These are phyloP conservation scores for Drosophila obscura DNA, from an alignment of 1,140 invertebrate genomes.

Conservation along the genomic window DNA sequence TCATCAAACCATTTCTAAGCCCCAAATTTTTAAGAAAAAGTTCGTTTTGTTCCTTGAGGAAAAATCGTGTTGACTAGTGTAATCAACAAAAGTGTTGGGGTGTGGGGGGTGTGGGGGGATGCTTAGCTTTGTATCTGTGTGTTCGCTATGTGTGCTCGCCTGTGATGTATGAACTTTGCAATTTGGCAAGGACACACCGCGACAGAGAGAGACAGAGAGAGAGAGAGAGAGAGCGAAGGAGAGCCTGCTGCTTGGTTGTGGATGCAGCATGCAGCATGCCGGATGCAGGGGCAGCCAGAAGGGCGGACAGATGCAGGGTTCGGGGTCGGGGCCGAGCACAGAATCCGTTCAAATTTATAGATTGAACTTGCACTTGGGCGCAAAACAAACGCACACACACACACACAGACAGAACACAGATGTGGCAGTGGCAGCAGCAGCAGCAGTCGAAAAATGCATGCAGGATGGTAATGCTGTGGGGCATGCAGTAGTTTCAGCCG, in stretches of 20 bases:
- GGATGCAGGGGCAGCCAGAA: background rate
- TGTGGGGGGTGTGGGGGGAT: background rate
- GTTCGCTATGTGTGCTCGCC: background rate
- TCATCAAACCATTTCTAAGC: too few species aligned
- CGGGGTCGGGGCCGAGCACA: constrained; percentile 70
- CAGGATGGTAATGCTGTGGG: too few species aligned
- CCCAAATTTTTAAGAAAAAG: too few species aligned
- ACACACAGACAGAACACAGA: constrained; percentile 5
- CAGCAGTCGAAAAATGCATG: constrained; percentile 22
- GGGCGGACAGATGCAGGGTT: background rate
- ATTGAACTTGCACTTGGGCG: constrained; percentile 80
- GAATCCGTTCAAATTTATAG: constrained; percentile 78
- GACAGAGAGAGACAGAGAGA: background rate
- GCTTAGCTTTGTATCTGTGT: background rate
- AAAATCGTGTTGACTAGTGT: too few species aligned
- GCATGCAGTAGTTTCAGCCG: too few species aligned
- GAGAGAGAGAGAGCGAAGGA: background rate
- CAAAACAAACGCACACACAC: constrained; percentile 50
- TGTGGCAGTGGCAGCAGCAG: constrained; percentile 19
- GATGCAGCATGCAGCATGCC: background rate
- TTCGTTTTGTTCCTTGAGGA: too few species aligned
- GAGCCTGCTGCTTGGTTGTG: background rate
- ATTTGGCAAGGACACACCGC: constrained; percentile 66
- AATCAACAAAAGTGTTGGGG: too few species aligned
- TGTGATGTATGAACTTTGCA: constrained; percentile 63